Conservation (phyloP, 2,888 invertebrate species). For the Athalia rosae region DNA sequence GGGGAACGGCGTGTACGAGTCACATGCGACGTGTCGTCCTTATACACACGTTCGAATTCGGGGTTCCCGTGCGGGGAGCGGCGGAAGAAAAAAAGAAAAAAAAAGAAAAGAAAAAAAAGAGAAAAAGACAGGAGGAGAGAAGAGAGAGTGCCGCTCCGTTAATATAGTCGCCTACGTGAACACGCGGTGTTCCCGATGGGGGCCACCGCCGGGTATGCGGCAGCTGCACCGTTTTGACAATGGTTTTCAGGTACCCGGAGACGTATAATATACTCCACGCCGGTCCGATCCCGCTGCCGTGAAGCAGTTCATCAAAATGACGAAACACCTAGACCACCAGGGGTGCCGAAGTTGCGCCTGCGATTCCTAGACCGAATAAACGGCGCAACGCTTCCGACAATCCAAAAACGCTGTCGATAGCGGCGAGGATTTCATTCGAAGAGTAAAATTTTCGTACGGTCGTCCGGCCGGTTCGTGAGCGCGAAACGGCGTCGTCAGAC, state of each 20-base stretch:
- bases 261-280: slow-evolving; percentile 22
- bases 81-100: too few species aligned
- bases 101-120: too few species aligned
- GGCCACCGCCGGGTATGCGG: slow-evolving; percentile 20
- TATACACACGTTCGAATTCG: not conserved
- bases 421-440: too few species aligned
- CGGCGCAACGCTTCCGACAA: not conserved
- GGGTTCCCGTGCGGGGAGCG: not conserved
- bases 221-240: slow-evolving; percentile 42
- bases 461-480: too few species aligned
- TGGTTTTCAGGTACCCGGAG: slow-evolving; percentile 37
- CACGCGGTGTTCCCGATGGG: slow-evolving; percentile 45
- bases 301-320: slow-evolving; percentile 69
- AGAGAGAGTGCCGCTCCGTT: slow-evolving; percentile 54
- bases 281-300: slow-evolving; percentile 39
- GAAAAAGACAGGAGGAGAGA: too few species aligned
- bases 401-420: too few species aligned
- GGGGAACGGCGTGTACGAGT: slow-evolving; percentile 43
- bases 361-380: not conserved
- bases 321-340: slow-evolving; percentile 46
- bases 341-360: slow-evolving; percentile 13
- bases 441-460: too few species aligned
- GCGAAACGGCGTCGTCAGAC: not conserved
- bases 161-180: slow-evolving; percentile 66
- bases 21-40: slow-evolving; percentile 28